Percentiles rank a stretch among this genome's conserved stretches.
Evolutionary conservation across 2,797 vertebrate species (phyloP).

Genomic region (Sebastes vulpes): DNA sequence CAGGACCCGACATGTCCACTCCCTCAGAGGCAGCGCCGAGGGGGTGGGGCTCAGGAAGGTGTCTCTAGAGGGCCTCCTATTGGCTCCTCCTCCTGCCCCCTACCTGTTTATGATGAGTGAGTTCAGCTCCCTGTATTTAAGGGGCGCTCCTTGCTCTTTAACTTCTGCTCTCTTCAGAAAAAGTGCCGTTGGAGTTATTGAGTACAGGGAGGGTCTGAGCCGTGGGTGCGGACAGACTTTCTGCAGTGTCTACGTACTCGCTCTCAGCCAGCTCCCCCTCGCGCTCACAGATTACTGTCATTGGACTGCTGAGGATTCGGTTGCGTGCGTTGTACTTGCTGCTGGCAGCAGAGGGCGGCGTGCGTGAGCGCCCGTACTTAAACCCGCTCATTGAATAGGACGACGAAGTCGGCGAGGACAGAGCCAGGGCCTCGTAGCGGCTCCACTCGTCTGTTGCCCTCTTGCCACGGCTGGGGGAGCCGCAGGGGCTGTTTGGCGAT

Average conservation of each 20-base stretch:
- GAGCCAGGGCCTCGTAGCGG: conserved; percentile 89
- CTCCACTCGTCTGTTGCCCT: conserved; percentile 92
- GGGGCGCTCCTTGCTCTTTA: conserved; percentile 65
- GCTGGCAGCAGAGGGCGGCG: conserved; percentile 95
- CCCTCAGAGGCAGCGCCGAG: conserved; percentile 20
- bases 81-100: conserved; percentile 39
- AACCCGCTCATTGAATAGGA: conserved; percentile 86
- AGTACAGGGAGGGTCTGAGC: conserved; percentile 49
- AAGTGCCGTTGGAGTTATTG: conserved; percentile 82
- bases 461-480: conserved; percentile 87
- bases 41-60: conserved; percentile 34
- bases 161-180: conserved; percentile 82
- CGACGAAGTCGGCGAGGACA: conserved; percentile 88
- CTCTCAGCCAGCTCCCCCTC: conserved; percentile 90
- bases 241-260: conserved; percentile 62
- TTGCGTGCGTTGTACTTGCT: conserved; percentile 94
- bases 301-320: conserved; percentile 97
- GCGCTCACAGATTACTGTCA: conserved; percentile 97
- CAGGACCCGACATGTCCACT: conserved; percentile 40
- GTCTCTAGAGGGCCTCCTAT: conserved; percentile 28
- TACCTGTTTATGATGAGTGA: conserved; percentile 19
- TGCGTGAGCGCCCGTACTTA: conserved; percentile 92
- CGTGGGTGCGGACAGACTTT: conserved; percentile 21
- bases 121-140: conserved; percentile 46
- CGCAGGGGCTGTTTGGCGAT: conserved; percentile 81